These are phyloP conservation scores for Acrobasis repandana DNA, from an alignment of 2,888 invertebrate genomes.

Conservation along the genomic window DNA sequence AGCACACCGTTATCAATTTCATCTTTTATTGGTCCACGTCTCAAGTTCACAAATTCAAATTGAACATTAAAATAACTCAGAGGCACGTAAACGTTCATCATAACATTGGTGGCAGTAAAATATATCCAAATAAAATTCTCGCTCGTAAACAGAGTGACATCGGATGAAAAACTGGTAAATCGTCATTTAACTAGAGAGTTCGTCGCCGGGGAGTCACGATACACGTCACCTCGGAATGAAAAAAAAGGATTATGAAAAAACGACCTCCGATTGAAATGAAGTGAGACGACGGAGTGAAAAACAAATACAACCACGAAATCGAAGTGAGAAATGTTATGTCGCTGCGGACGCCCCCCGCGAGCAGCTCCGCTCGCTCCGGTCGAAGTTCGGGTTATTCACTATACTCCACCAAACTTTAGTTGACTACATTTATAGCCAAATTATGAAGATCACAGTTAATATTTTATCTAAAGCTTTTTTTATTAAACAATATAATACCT, in stretches of 20 bases:
- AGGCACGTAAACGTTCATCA: slow-evolving; percentile 71
- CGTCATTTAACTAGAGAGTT: slow-evolving; percentile 69
- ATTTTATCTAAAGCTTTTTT: too few species aligned
- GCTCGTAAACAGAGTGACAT: slow-evolving; percentile 77
- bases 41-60: slow-evolving; percentile 65
- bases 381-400: slow-evolving; percentile 30
- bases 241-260: slow-evolving; percentile 72
- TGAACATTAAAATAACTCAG: slow-evolving; percentile 68
- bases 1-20: slow-evolving; percentile 59
- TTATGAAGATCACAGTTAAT: too few species aligned
- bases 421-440: too few species aligned
- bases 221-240: slow-evolving; percentile 80
- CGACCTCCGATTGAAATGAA: slow-evolving; percentile 69
- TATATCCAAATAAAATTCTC: slow-evolving; percentile 74
- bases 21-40: slow-evolving; percentile 56
- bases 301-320: slow-evolving; percentile 71
- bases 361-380: slow-evolving; percentile 44
- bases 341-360: slow-evolving; percentile 66
- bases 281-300: slow-evolving; percentile 68
- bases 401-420: too few species aligned
- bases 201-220: slow-evolving; percentile 74
- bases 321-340: slow-evolving; percentile 79
- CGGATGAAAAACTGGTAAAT: slow-evolving; percentile 74
- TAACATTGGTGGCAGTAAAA: slow-evolving; percentile 77
- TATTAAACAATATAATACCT: too few species aligned